phyloP scores from a whole-genome alignment of 2,888 invertebrate genomes.

The Epirrhoe tristata region DNA sequence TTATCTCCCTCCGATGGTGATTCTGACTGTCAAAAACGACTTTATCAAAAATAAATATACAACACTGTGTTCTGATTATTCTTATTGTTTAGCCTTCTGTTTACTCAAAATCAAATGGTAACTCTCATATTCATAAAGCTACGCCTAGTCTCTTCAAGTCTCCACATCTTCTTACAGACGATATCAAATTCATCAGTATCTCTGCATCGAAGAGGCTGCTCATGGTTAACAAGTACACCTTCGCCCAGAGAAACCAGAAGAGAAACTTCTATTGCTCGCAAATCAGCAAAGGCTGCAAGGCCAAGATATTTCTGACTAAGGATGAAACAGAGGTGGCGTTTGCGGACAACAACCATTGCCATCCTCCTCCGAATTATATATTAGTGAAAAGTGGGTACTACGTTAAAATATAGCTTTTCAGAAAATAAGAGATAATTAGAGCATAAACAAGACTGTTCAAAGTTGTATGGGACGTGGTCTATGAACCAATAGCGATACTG shows the following conservation, averaged over 20 bases:
- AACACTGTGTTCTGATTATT: too few species aligned
- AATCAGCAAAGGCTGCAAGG: constrained; percentile 55
- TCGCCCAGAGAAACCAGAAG: constrained; percentile 48
- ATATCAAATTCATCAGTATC: constrained; percentile 50
- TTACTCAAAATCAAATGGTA: too few species aligned
- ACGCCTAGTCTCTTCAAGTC: too few species aligned
- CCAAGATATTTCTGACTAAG: constrained; percentile 48
- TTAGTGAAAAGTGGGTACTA: constrained; percentile 21
- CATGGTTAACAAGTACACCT: constrained; percentile 58
- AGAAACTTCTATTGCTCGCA: constrained; percentile 60
- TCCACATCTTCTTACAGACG: constrained; percentile 34
- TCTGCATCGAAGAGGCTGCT: constrained; percentile 48
- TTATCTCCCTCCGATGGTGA: too few species aligned
- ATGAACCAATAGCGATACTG: too few species aligned
- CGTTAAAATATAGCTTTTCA: constrained; percentile 6
- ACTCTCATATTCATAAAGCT: too few species aligned
- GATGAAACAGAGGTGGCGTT: constrained; percentile 41
- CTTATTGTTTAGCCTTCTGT: too few species aligned
- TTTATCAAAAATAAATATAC: too few species aligned
- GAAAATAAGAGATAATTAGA: too few species aligned
- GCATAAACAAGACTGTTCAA: too few species aligned
- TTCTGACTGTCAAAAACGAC: too few species aligned
- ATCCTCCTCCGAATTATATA: constrained; percentile 29
- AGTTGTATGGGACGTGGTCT: too few species aligned
- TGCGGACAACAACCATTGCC: constrained; percentile 45